Percentiles rank a stretch among this genome's conserved stretches.
Conservation (phyloP, 2,888 invertebrate species). For the Euproctis similis region DNA sequence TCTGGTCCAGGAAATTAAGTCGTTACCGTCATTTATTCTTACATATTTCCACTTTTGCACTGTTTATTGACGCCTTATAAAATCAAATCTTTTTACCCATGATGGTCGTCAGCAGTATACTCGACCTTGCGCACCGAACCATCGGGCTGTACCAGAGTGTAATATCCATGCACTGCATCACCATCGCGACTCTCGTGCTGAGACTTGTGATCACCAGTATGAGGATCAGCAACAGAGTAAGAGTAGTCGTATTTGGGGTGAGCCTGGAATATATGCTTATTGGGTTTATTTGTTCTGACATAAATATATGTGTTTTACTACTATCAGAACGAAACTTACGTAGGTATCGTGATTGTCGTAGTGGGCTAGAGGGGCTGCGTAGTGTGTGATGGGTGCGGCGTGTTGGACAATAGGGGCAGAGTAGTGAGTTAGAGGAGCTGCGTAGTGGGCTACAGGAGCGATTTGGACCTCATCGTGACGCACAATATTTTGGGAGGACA, state of each 20-base stretch:
- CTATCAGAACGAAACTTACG: constrained; percentile 8
- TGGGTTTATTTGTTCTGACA: too few relatives aligned
- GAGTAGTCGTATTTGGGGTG: constrained; percentile 71
- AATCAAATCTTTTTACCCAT: constrained; percentile 49
- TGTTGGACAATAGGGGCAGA: constrained; percentile 21
- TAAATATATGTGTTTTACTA: too few relatives aligned
- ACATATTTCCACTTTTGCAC: too few relatives aligned
- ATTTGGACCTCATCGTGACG: constrained; percentile 30
- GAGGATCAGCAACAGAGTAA: constrained; percentile 75
- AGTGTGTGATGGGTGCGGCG: constrained; percentile 23
- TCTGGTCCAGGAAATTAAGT: too few relatives aligned
- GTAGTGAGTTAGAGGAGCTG: constrained; percentile 21
- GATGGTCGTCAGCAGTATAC: constrained; percentile 69
- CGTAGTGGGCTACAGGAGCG: constrained; percentile 24
- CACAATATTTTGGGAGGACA: constrained; percentile 44
- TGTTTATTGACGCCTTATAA: too few relatives aligned
- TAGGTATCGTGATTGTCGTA: constrained; percentile 18
- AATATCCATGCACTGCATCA: constrained; percentile 62
- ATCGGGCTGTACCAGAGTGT: constrained; percentile 69
- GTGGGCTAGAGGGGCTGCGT: constrained; percentile 18
- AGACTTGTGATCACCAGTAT: constrained; percentile 78
- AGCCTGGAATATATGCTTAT: constrained; percentile 36
- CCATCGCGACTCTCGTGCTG: constrained; percentile 60
- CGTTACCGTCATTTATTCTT: too few relatives aligned
- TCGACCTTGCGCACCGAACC: constrained; percentile 70